These are phyloP conservation scores for Euclidia mi DNA, from an alignment of 2,888 invertebrate species.

Conservation along the genomic window DNA sequence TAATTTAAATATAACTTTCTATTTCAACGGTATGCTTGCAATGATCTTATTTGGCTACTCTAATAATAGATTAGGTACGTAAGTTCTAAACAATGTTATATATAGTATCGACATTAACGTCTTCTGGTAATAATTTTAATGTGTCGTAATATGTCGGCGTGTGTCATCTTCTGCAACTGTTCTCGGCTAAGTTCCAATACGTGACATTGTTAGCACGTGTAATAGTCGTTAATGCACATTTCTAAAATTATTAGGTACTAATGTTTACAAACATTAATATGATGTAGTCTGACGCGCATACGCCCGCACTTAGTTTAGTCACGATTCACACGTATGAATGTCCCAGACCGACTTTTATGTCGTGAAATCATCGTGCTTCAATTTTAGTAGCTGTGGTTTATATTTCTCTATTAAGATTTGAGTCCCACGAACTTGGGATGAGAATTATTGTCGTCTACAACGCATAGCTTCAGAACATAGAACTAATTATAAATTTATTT, in stretches of 20 bases:
- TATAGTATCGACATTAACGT: conserved; percentile 14
- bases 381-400: no score
- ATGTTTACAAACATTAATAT: conserved; percentile 6
- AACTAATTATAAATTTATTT: no score
- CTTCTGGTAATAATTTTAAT: conserved; percentile 10
- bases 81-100: conserved; percentile 26
- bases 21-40: conserved; percentile 20
- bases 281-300: background rate
- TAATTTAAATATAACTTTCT: conserved; percentile 30
- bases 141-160: conserved; percentile 6
- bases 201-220: conserved; percentile 5
- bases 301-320: no score
- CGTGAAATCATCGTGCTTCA: no score
- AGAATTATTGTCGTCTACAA: no score
- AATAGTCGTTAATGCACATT: conserved; percentile 1
- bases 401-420: no score
- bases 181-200: conserved; percentile 11
- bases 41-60: conserved; percentile 30
- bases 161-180: background rate
- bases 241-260: conserved; percentile 6
- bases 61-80: conserved; percentile 31
- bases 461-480: no score
- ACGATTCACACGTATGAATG: no score
- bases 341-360: no score
- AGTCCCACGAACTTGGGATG: no score